These are phyloP conservation scores for Aphrocallistes beatrix DNA, from an alignment of 37 sponge, comb jelly and placozoan genomes.

Conservation along the genomic window DNA sequence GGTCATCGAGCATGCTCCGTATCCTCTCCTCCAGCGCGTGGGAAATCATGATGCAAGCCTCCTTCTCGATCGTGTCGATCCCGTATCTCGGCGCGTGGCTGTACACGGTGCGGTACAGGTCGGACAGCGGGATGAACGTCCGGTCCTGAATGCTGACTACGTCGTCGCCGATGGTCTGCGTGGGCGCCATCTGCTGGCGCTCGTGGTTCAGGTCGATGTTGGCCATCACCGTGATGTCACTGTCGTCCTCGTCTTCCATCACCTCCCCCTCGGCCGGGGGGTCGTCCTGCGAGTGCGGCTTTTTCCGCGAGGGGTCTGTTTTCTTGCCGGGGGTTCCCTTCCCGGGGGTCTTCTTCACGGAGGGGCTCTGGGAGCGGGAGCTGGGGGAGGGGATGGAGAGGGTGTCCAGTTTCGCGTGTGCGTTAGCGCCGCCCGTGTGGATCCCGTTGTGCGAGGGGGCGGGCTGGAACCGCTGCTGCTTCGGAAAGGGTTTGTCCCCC, in stretches of 20 bases:
- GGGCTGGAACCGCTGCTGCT: neutral
- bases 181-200: neutral
- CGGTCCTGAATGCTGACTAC: slow-evolving; percentile 14
- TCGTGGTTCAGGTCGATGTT: slow-evolving; percentile 1
- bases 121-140: neutral
- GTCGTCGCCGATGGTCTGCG: neutral
- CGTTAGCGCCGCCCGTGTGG: neutral
- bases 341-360: neutral
- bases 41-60: neutral
- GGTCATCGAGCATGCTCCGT: neutral
- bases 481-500: neutral
- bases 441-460: neutral
- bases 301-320: neutral
- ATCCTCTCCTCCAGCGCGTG: slow-evolving; percentile 2
- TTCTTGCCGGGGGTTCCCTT: neutral
- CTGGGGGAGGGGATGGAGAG: neutral
- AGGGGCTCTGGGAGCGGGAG: neutral
- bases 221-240: neutral
- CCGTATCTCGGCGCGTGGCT: neutral
- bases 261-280: neutral
- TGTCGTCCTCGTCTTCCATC: slow-evolving; percentile 1
- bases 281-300: neutral
- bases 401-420: neutral
- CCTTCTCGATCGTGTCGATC: neutral
- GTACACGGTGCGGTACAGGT: neutral